Base-by-base conservation (phyloP, 2,888 invertebrate species). In the Xestia ashworthii region DNA sequence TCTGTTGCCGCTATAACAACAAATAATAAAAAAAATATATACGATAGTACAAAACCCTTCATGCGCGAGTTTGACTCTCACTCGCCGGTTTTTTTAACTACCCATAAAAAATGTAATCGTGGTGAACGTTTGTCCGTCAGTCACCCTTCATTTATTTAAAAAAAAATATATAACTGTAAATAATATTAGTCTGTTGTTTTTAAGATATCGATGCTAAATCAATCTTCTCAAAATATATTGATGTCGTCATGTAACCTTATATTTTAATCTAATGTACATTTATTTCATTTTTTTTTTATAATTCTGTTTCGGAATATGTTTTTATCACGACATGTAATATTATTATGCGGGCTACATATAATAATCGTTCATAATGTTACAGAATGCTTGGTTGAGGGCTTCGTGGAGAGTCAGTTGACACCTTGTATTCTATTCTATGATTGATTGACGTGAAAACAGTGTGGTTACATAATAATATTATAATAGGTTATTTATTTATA, bases 191-290 rank as follows among this genome's bases (percentile, higher is more conserved):
- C 8, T 53, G 41, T 41, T 53, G 41, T 32, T 58, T n/a, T 73
- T 58, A 46, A 73, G 12, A 73, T 73, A 74, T n/a, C 19, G 1
- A 48, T 55, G n/a, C 6, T 53, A 19, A 14, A 9, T 19, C n/a
- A n/a, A 48, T 11, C 0, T 25, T 44, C 46, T 60, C 14, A 38
- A 60, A 74, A 48, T 60, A 48, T 60, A 38, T 60, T 60, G 38
- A 22, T 60, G 74, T 50, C 41, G 19, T 74, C 11, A 22, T 48
- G 74, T 74, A 4, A 12, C 5, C 19, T n/a, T n/a, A 25, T 60
- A 46, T 2, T 32, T 2, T 60, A 38, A 48, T 60, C 32, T 46
- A n/a, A 55, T n/a, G 12, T 58, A 14, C 32, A 32, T 32, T 32
- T 58, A 58, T 25, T 55, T 25, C 9, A 48, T 25, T 16, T 8